A percentile compares a stretch with the other conserved stretches of the same genome.
These are phyloP conservation scores for Parauchenoglanis punctatus DNA, from an alignment of 2,797 vertebrate genomes.

Conservation along the genomic window DNA sequence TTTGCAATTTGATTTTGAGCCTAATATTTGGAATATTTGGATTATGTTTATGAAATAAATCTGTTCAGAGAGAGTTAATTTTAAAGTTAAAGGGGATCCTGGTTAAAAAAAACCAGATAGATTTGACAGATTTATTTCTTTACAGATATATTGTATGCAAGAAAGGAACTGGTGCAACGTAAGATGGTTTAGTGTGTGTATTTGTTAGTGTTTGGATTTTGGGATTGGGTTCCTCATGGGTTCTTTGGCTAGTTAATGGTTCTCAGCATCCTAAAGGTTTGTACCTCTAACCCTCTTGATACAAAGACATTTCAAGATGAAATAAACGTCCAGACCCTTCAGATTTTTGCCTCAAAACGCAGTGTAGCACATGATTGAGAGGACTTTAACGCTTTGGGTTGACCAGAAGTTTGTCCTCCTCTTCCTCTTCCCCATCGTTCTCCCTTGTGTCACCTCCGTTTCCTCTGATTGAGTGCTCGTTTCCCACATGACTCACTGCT, in stretches of 20 bases:
- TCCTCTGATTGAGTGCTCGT: conserved; percentile 74
- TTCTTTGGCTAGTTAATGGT: background rate
- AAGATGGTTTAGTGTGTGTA: background rate
- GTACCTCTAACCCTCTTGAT: background rate
- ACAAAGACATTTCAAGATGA: background rate
- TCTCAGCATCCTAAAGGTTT: background rate
- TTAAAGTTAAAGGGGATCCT: too few relatives aligned
- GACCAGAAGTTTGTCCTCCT: conserved; percentile 57
- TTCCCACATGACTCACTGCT: conserved; percentile 72
- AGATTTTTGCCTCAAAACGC: conserved; percentile 42
- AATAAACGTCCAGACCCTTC: background rate
- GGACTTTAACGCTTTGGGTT: conserved; percentile 46
- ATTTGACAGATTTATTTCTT: background rate
- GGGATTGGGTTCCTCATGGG: background rate
- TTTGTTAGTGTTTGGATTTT: background rate
- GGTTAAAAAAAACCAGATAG: too few relatives aligned
- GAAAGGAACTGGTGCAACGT: background rate
- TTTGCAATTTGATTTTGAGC: background rate
- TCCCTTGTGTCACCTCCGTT: conserved; percentile 49
- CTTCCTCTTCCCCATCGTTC: conserved; percentile 51
- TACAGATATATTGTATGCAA: background rate
- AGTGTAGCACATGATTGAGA: conserved; percentile 49
- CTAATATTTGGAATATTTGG: background rate
- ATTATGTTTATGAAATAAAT: background rate
- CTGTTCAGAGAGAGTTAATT: background rate